Evolutionary conservation across 2,888 invertebrate genomes (phyloP).

Genomic region (Plusia festucae): DNA sequence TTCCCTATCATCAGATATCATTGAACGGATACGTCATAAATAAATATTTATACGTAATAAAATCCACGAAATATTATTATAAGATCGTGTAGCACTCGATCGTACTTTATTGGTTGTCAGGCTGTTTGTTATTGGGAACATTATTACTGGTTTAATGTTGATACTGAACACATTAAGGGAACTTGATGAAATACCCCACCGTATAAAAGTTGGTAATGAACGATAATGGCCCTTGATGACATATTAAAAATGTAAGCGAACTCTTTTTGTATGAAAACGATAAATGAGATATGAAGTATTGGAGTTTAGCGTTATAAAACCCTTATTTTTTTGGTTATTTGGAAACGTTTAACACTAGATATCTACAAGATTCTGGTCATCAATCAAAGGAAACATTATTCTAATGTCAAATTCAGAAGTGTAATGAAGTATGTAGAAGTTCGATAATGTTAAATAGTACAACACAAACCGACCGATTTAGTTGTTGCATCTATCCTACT

Average conservation of each 20-base stretch:
- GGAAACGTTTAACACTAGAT: too few relatives aligned
- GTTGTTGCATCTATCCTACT: too few relatives aligned
- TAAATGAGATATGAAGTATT: too few relatives aligned
- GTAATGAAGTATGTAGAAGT: too few relatives aligned
- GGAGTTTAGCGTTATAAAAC: too few relatives aligned
- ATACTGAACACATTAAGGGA: conserved; percentile 23
- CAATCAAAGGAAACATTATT: too few relatives aligned
- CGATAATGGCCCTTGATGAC: not conserved
- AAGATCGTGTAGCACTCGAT: conserved; percentile 22
- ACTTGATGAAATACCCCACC: conserved; percentile 21
- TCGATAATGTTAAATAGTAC: too few relatives aligned
- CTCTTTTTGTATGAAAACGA: not conserved
- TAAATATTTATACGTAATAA: conserved; percentile 54
- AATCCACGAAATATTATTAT: conserved; percentile 41
- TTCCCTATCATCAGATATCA: conserved; percentile 36
- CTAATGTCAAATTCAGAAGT: too few relatives aligned
- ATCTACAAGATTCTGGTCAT: too few relatives aligned
- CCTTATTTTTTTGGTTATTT: too few relatives aligned
- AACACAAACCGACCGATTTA: too few relatives aligned
- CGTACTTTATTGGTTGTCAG: conserved; percentile 45
- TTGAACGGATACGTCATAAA: conserved; percentile 41
- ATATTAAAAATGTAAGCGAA: not conserved
- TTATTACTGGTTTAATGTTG: conserved; percentile 42
- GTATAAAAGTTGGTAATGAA: conserved; percentile 23
- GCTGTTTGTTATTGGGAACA: conserved; percentile 41